These are phyloP conservation scores for Homarus gammarus DNA, from an alignment of 2,888 invertebrate genomes.

Conservation along the genomic window DNA sequence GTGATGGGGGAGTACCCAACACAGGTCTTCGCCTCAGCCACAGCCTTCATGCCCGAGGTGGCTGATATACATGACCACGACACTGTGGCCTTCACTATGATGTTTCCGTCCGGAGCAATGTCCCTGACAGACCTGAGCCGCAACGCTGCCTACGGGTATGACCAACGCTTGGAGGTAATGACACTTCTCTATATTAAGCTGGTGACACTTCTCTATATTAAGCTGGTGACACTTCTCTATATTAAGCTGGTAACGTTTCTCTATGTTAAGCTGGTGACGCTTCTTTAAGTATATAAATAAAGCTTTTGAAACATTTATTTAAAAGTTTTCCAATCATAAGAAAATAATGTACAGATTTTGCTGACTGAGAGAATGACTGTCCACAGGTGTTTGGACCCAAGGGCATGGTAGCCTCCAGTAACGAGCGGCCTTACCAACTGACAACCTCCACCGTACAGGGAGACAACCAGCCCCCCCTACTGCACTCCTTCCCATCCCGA, in stretches of 20 bases:
- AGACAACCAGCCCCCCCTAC: conserved; percentile 81
- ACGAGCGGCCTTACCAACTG: conserved; percentile 52
- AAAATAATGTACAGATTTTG: too few relatives aligned
- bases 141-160: conserved; percentile 84
- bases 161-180: conserved; percentile 84
- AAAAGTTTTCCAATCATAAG: too few relatives aligned
- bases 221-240: too few relatives aligned
- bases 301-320: too few relatives aligned
- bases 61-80: conserved; percentile 84
- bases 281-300: too few relatives aligned
- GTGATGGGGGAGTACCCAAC: conserved; percentile 84
- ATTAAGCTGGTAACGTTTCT: too few relatives aligned
- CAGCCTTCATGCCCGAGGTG: conserved; percentile 83
- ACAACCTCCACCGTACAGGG: conserved; percentile 19
- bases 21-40: conserved; percentile 82
- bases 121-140: conserved; percentile 84
- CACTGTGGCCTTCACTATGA: conserved; percentile 83
- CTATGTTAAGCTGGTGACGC: too few relatives aligned
- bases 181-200: not conserved
- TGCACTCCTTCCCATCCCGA: conserved; percentile 84
- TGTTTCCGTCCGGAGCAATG: conserved; percentile 84
- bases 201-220: too few relatives aligned
- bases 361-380: too few relatives aligned
- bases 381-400: conserved; percentile 65
- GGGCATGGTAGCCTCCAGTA: conserved; percentile 64